phyloP scores from a whole-genome alignment of 2,888 invertebrate species.

The Herminia tarsipennalis region DNA sequence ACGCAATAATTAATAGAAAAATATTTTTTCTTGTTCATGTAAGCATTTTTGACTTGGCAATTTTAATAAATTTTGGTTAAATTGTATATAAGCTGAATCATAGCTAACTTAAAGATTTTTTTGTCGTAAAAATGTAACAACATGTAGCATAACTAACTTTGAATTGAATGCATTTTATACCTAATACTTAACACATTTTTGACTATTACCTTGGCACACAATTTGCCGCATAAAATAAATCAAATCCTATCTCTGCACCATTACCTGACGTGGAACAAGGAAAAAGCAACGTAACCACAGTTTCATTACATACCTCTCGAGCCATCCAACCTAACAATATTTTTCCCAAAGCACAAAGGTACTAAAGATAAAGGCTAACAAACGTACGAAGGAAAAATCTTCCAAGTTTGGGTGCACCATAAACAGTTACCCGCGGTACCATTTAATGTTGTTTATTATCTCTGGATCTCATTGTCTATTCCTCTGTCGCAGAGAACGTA shows the following conservation, averaged over 20 bases:
- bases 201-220: too few relatives aligned
- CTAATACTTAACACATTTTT: too few relatives aligned
- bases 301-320: constrained; percentile 32
- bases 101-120: too few relatives aligned
- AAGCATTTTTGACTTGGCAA: too few relatives aligned
- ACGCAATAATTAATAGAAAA: too few relatives aligned
- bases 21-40: too few relatives aligned
- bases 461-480: constrained; percentile 46
- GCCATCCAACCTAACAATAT: constrained; percentile 31
- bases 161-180: too few relatives aligned
- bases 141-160: too few relatives aligned
- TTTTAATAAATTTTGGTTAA: too few relatives aligned
- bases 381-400: constrained; percentile 25
- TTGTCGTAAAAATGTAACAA: too few relatives aligned
- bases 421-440: constrained; percentile 24
- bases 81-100: too few relatives aligned
- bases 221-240: constrained; percentile 4
- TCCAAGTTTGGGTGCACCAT: constrained; percentile 16
- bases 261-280: constrained; percentile 16
- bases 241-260: constrained; percentile 5
- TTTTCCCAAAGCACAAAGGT: constrained; percentile 27
- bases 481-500: constrained; percentile 32
- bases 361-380: constrained; percentile 34
- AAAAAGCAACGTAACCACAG: constrained; percentile 35
- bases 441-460: constrained; percentile 39